Percentiles rank a stretch among this genome's conserved stretches.
Conservation (phyloP, 2,797 vertebrate genomes). For the Ara ararauna region DNA sequence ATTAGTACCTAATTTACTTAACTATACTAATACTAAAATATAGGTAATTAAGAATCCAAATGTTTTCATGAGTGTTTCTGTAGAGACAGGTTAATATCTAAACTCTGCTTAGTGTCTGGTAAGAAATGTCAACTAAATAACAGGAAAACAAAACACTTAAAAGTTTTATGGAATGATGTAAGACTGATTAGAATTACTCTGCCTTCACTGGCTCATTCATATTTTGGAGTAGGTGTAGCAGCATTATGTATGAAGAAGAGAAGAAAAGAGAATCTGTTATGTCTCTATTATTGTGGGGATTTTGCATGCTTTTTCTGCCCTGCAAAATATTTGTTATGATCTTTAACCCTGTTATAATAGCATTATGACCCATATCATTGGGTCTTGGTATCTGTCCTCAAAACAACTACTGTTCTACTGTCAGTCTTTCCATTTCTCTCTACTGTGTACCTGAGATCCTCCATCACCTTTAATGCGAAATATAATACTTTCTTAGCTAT, state of each 20-base stretch:
- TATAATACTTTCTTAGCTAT: neutral
- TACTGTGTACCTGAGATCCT: neutral
- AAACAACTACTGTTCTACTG: neutral
- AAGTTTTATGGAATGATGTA: neutral
- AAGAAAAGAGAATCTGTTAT: neutral
- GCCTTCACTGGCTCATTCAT: neutral
- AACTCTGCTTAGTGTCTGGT: neutral
- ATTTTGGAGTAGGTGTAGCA: neutral
- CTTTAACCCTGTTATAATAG: neutral
- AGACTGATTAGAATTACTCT: neutral
- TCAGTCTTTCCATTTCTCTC: neutral
- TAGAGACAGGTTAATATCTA: neutral
- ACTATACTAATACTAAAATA: neutral
- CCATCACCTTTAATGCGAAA: neutral
- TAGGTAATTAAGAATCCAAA: neutral
- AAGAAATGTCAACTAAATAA: neutral
- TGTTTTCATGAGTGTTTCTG: neutral
- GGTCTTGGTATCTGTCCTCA: neutral
- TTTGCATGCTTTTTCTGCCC: neutral
- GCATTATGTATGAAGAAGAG: neutral
- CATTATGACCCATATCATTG: neutral
- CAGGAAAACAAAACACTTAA: neutral
- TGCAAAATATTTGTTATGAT: neutral
- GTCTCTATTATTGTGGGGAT: accelerated
- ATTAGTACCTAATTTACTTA: neutral